Conservation (phyloP, 64 coral and sea anemone species). For the Montipora efflorescens region DNA sequence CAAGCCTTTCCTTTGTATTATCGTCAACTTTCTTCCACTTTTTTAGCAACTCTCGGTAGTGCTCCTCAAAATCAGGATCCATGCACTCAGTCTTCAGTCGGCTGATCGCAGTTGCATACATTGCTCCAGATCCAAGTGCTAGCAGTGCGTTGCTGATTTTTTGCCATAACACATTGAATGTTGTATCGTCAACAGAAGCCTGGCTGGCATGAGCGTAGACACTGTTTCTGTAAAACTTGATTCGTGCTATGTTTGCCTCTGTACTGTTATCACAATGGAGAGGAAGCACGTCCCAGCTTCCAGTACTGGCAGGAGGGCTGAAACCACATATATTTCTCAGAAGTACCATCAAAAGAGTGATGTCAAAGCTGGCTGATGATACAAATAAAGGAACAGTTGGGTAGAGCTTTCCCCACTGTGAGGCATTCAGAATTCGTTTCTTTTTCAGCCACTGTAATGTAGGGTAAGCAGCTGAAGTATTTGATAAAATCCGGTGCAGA, state of each 20-base stretch:
- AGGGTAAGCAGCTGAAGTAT: background rate
- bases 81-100: too few relatives aligned
- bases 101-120: background rate
- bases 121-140: background rate
- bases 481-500: background rate
- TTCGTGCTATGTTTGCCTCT: background rate
- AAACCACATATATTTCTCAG: too few relatives aligned
- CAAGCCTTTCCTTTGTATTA: background rate
- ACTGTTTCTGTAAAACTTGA: background rate
- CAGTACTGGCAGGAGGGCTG: too few relatives aligned
- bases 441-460: background rate
- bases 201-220: background rate
- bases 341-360: too few relatives aligned
- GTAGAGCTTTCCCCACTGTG: background rate
- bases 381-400: background rate
- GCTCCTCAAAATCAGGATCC: background rate
- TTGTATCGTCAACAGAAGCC: background rate
- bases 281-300: background rate
- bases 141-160: background rate
- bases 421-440: background rate
- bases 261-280: background rate
- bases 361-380: background rate
- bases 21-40: background rate
- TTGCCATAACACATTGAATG: background rate
- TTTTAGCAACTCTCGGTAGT: background rate